A percentile compares a stretch with the other conserved stretches of the same genome.
Conservation (phyloP, 2,888 invertebrate species). For the Elysia crispata region DNA sequence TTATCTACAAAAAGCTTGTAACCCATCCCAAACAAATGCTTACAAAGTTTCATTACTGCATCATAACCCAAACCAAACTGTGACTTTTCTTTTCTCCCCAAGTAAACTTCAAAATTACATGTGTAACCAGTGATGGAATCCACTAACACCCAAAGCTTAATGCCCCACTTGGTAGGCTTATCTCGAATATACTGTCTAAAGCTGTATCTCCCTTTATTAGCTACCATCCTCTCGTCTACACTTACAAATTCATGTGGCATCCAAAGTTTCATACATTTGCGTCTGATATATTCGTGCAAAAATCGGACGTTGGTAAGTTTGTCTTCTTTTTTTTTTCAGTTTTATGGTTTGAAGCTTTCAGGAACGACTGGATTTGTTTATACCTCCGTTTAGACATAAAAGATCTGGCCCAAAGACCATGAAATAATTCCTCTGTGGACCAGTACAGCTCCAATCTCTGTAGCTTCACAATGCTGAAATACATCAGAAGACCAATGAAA, state of each 20-base stretch:
- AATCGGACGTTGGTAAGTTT: neutral
- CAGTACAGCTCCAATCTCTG: slow-evolving; percentile 5
- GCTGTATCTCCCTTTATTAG: slow-evolving; percentile 25
- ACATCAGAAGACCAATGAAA: neutral
- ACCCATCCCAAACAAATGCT: neutral
- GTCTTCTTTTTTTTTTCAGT: neutral
- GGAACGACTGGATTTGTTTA: slow-evolving; percentile 21
- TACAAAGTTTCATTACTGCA: slow-evolving; percentile 6
- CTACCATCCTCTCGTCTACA: slow-evolving; percentile 24
- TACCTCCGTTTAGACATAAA: slow-evolving; percentile 9
- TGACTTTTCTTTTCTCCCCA: neutral
- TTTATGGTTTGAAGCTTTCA: neutral
- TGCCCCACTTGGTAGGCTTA: neutral
- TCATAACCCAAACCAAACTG: slow-evolving; percentile 3
- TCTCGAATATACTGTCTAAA: slow-evolving; percentile 1
- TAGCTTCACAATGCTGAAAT: neutral
- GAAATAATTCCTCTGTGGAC: slow-evolving; percentile 10
- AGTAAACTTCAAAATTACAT: slow-evolving; percentile 26
- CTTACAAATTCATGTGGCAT: slow-evolving; percentile 7
- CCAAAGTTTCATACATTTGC: slow-evolving; percentile 14
- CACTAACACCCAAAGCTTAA: slow-evolving; percentile 15
- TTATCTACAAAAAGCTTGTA: slow-evolving; percentile 2
- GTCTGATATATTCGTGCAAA: neutral
- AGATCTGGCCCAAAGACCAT: slow-evolving; percentile 24
- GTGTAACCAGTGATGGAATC: slow-evolving; percentile 22